Conservation (phyloP, 2,113 vertebrate species). For the Channa maculata region DNA sequence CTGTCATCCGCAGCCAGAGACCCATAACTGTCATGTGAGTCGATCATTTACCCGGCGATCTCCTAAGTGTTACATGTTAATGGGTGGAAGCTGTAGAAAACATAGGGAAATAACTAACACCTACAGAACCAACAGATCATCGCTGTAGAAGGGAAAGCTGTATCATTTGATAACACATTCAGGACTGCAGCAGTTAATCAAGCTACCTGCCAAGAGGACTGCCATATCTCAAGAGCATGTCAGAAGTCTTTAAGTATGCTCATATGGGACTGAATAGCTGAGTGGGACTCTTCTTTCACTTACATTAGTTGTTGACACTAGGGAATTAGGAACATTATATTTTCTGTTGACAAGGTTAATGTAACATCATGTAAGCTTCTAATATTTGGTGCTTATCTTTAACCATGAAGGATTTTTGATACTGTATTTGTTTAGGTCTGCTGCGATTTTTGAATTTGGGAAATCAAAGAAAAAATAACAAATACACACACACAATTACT, state of each 20-base stretch:
- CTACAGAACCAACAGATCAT: slow-evolving; percentile 79
- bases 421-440: slow-evolving; percentile 23
- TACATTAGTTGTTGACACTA: slow-evolving; percentile 69
- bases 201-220: slow-evolving; percentile 68
- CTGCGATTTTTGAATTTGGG: slow-evolving; percentile 25
- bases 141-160: slow-evolving; percentile 61
- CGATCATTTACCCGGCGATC: slow-evolving; percentile 85
- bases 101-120: slow-evolving; percentile 82
- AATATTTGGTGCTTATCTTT: slow-evolving; percentile 42
- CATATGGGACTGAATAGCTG: slow-evolving; percentile 62
- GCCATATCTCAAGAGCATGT: slow-evolving; percentile 73
- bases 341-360: slow-evolving; percentile 66
- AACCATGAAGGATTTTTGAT: slow-evolving; percentile 10
- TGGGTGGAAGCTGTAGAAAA: slow-evolving; percentile 80
- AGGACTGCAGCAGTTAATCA: slow-evolving; percentile 81
- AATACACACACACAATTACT: slow-evolving; percentile 11
- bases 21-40: slow-evolving; percentile 86
- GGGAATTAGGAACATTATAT: slow-evolving; percentile 63
- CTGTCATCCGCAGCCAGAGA: slow-evolving; percentile 84
- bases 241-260: slow-evolving; percentile 77
- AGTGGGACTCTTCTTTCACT: slow-evolving; percentile 65
- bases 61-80: slow-evolving; percentile 86
- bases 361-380: slow-evolving; percentile 51
- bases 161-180: slow-evolving; percentile 83
- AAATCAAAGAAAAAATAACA: slow-evolving; percentile 16